Base-by-base conservation (phyloP, 2,888 invertebrate genomes). In the Heteromurus nitidus region DNA sequence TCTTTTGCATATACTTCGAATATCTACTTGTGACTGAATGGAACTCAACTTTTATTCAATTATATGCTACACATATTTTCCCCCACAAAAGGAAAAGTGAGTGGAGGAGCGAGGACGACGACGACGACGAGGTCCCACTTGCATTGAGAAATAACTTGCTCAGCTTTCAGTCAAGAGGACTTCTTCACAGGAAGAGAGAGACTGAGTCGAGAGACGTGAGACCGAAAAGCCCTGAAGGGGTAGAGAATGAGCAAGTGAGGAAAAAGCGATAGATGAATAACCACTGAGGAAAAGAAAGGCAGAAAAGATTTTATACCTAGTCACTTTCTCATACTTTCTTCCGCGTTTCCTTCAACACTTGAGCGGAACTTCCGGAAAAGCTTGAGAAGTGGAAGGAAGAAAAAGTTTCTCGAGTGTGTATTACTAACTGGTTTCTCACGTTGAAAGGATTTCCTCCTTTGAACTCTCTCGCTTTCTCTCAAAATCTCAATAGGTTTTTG, bases 41-140 rank as follows among this genome's bases (percentile, higher is more conserved):
- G 5, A 20, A 31, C 47, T 67, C 58, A 55, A 58, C 58, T 79
- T 80, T 80, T 80, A 80, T 80, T 80, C 80, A 80, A 80, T 80
- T 80, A 80, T 80, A 68, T 73, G 58, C 72, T 80, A 68, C 80
- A 80, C 67, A 47, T 36, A 62, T 44, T 60, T 72, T n/a, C n/a
- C 44, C 11, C 24, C 44, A 58, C 67, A 22, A 42, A 31, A 65
- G 53, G 58, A 47, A 26, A 58, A 53, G 53, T 74, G 53, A 42
- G 42, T n/a, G n/a, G n/a, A n/a, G n/a, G n/a, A n/a, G n/a, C n/a
- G n/a, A n/a, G n/a, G n/a, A n/a, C n/a, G n/a, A n/a, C n/a, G n/a
- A n/a, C n/a, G n/a, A n/a, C n/a, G n/a, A n/a, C n/a, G n/a, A n/a
- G n/a, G n/a, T n/a, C n/a, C n/a, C n/a, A n/a, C n/a, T n/a, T n/a